These are phyloP conservation scores for Euborellia annulipes DNA, from an alignment of 1,140 invertebrate species.

Conservation along the genomic window DNA sequence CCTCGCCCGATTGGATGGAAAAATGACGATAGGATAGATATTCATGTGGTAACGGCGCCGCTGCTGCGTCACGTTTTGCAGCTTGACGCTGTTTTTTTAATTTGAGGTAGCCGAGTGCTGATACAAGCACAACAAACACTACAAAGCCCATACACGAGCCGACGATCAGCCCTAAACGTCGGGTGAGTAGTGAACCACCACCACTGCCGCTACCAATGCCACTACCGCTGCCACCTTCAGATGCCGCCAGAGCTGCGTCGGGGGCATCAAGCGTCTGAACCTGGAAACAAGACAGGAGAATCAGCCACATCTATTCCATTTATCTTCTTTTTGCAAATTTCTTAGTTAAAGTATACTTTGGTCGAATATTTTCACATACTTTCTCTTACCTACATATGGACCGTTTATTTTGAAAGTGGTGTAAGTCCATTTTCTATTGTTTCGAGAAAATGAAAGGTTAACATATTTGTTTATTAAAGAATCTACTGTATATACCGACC, in stretches of 20 bases:
- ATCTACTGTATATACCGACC: too few relatives aligned
- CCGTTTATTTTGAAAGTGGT: too few relatives aligned
- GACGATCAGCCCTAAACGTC: conserved; percentile 64
- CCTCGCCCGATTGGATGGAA: conserved; percentile 33
- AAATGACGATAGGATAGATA: conserved; percentile 58
- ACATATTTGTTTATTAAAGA: too few relatives aligned
- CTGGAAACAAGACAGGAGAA: too few relatives aligned
- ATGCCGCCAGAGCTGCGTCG: conserved; percentile 24
- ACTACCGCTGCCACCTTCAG: conserved; percentile 33
- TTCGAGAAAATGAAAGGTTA: too few relatives aligned
- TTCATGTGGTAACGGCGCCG: conserved; percentile 37
- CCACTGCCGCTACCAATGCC: conserved; percentile 45
- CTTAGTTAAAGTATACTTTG: too few relatives aligned
- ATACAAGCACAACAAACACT: conserved; percentile 65
- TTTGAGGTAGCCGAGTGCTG: conserved; percentile 69
- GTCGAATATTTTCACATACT: too few relatives aligned
- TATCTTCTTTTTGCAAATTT: too few relatives aligned
- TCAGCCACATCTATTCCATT: too few relatives aligned
- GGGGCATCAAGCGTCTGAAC: conserved; percentile 7
- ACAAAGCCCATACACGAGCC: conserved; percentile 72
- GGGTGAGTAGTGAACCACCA: conserved; percentile 46
- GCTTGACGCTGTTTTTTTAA: conserved; percentile 64
- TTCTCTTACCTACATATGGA: too few relatives aligned
- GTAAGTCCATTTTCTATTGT: too few relatives aligned
- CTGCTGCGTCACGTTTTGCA: conserved; percentile 44